phyloP scores from a whole-genome alignment of 2,113 vertebrate species.

The Caranx melampygus region DNA sequence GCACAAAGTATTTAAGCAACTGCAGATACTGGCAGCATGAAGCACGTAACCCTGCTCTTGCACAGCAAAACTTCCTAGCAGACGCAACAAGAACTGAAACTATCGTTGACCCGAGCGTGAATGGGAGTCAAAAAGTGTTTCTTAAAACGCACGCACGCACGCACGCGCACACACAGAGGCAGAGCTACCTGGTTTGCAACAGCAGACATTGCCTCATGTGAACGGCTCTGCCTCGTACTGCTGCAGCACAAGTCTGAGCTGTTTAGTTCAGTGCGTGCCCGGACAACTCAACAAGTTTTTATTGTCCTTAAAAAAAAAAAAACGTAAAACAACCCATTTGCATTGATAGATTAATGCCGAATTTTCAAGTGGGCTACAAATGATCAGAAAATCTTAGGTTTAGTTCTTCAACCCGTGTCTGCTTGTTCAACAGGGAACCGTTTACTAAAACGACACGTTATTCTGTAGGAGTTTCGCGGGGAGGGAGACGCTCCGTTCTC shows the following conservation, averaged over 20 bases:
- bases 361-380: accelerated
- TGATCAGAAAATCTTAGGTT: background rate
- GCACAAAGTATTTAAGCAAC: background rate
- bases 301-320: background rate
- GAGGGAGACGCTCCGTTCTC: background rate
- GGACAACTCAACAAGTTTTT: background rate
- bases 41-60: background rate
- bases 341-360: background rate
- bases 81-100: background rate
- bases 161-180: too few relatives aligned
- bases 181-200: background rate
- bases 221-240: background rate
- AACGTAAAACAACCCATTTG: background rate
- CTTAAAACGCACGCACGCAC: background rate
- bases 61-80: background rate
- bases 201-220: background rate
- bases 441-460: background rate
- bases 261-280: background rate
- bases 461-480: background rate
- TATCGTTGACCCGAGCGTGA: background rate
- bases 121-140: background rate
- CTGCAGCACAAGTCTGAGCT: background rate
- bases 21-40: background rate
- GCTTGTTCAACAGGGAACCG: accelerated
- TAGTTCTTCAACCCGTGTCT: background rate